A percentile compares a stretch with the other conserved stretches of the same genome.
These are phyloP conservation scores for Serilophus lunatus DNA, from an alignment of 2,113 vertebrate species.

Conservation along the genomic window DNA sequence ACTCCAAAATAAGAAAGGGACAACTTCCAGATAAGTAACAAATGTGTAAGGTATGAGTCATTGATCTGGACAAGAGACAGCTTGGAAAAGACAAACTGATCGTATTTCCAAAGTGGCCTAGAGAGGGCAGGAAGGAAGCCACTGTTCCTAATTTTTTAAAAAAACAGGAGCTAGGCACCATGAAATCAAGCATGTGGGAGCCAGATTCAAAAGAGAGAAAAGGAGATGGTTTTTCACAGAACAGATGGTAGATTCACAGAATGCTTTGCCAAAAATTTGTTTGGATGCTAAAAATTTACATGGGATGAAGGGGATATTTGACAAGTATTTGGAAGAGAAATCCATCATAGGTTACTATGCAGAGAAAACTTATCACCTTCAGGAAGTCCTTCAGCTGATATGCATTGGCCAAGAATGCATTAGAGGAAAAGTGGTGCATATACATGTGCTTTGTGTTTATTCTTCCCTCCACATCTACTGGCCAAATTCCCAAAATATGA, in stretches of 20 bases:
- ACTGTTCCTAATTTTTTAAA: background rate
- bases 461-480: background rate
- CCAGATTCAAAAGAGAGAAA: background rate
- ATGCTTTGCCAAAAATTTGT: background rate
- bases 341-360: background rate
- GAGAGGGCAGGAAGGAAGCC: background rate
- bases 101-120: background rate
- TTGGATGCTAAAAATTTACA: background rate
- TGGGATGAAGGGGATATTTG: background rate
- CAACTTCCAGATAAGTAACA: background rate
- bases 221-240: slow-evolving; percentile 19
- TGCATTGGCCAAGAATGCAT: background rate
- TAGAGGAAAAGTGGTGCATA: background rate
- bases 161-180: background rate
- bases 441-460: background rate
- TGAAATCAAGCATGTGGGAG: background rate
- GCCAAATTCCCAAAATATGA: background rate
- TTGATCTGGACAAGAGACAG: background rate
- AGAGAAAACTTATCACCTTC: background rate
- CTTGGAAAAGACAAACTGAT: background rate
- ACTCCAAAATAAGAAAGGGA: background rate
- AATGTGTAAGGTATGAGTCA: background rate
- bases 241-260: slow-evolving; percentile 12
- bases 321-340: background rate
- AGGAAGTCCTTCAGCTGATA: background rate